Base-by-base conservation (phyloP, 2,888 invertebrate genomes). In the Eutolmus rufibarbis region DNA sequence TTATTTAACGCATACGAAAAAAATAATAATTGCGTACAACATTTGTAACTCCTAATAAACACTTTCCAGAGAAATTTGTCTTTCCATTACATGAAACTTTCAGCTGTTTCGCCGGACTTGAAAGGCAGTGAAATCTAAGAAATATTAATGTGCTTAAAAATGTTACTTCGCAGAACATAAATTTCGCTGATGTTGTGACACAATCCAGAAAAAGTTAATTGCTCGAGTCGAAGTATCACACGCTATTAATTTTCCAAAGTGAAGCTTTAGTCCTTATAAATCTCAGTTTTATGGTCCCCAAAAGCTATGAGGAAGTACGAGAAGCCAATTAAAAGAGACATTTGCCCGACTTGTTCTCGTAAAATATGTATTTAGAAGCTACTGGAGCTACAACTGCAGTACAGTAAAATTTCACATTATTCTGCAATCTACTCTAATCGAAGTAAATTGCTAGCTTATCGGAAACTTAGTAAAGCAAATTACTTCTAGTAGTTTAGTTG, bases 361-460 rank as follows among this genome's bases (percentile, higher is more conserved):
- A 66, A 40, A 34, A 66, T 14, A 46, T 43, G 46, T 43, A 46
- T 14, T 37, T n/a, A 74, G 66, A 12, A 14, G 9, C 28, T 19
- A 28, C 9, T 9, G 66, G 66, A 23, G 28, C 66, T 23, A 9
- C 66, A 23, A 66, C 66, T 66, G 23, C 66, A 66, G 19, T 66
- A 66, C 23, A 66, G 66, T 23, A 66, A 34, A 66, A 85, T 16
- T 51, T 31, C 85, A 85, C 85, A 85, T 85, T 51, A 74, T 74
- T 85, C 74, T 46, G 9, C 74, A 85, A 85, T 85, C 74, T 74
- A 19, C 19, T 28, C 74, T 85, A 85, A 85, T 85, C 85, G 85
- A 85, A 85, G 85, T 46, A 85, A 85, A 85, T 85, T 85, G 43
- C 74, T 46, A 31, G 74, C 74, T 85, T 74, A 85, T 74, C 74